Evolutionary conservation across 2,888 invertebrate species (phyloP), one percentile per base, ranked within the genome.

Genomic region (Gari tellinella): DNA sequence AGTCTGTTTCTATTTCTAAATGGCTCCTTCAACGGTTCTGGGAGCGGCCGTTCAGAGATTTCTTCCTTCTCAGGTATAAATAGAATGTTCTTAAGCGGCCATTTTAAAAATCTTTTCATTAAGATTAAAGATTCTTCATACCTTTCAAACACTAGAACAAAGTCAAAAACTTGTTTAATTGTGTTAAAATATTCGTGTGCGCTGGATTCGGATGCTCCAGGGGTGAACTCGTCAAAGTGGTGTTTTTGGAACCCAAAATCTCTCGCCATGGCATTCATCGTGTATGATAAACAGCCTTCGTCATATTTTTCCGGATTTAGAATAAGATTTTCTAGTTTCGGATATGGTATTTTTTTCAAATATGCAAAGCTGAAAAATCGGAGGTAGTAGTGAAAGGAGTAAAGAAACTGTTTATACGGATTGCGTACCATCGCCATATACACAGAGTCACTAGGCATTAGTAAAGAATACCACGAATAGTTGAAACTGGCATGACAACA

Each of bases 241-340:
- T 41, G 38, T 25, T 23, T 4, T 2, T 21, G 17, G 25, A 57
- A 57, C 17, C 57, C 57, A 26, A 57, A 57, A 17, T 57, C 57
- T 57, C 26, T 45, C 17, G 57, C 57, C 45, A 57, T 57, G 43
- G 57, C 43, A 57, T 57, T 57, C 46, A 46, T 45, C 0, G 57
- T 57, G 41, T 57, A 46, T 5, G 57, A 57, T n/a, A 57, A 25
- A 1, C 31, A 23, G 12, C 45, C 19, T 31, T 45, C 31, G 7
- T 57, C 57, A 46, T 57, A 57, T 5, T 25, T 21, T 12, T 57
- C 12, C 17, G 57, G 57, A 25, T 46, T 26, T 19, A n/a, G 25
- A 2, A 57, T 46, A 43, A 57, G 26, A 26, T 57, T 45, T 7
- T 57, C 57, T 15, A 57, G 2, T 46, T 43, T 43, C n/a, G 43